Evolutionary conservation across 2,113 vertebrate species (phyloP), one percentile per base, ranked within the genome.

Genomic region (Chaetodon auriga): DNA sequence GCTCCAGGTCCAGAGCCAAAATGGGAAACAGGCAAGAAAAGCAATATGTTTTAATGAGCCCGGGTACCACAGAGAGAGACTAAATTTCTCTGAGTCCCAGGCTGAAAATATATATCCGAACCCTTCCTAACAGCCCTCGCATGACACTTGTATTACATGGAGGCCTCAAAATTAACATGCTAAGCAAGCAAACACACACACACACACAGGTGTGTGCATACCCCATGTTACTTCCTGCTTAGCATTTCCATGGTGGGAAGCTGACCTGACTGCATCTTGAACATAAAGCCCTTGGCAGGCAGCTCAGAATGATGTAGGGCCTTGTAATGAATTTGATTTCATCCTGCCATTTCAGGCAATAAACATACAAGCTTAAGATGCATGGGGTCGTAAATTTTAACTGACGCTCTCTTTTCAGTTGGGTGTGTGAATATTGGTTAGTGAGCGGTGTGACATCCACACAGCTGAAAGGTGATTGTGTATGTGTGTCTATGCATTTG

Each of bases 261-360:
- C 76, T 48, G 82, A 77, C 70, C 85, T 48, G 55, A 71, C 65
- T 78, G 73, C 81, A 38, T 69, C 10, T 16, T 51, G 83, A 80
- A 84, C 84, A 90, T 76, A 88, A 90, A 92, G 80, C 87, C 75
- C 41, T 84, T 82, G 84, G 91, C 90, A 91, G 83, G 82, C 75
- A 80, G 25, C 71, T 74, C 66, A 3, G 53, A 82, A 81, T 94
- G 90, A 94, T 94, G 74, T 83, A 91, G 81, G 81, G 83, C 72
- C 73, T 91, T 91, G 92, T 93, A 92, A 96, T 92, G 93, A 93
- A 92, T 90, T 84, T 87, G 82, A 93, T 93, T 94, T 88, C 92
- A 85, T 89, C 84, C 82, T 81, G 87, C 84, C 92, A 93, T 91
- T 95, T 91, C 85, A 87, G 58, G 88, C 84, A 86, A 83, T 92